phyloP scores from a whole-genome alignment of 1,140 invertebrate species.

The Euwallacea fornicatus region DNA sequence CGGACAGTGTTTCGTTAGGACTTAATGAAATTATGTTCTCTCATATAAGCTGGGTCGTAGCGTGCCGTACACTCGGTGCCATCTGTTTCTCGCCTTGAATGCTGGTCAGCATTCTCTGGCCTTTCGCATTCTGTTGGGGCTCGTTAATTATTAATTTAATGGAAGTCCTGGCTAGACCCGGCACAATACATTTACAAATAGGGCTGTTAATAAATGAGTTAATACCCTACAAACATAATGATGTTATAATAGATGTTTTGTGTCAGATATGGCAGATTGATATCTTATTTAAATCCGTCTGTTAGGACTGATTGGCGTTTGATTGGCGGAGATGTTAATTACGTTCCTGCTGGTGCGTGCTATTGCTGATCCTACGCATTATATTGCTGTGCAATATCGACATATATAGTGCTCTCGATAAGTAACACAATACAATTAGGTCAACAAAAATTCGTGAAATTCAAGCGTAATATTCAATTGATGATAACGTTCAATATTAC shows the following conservation, averaged over 20 bases:
- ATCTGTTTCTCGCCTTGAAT: constrained; percentile 35
- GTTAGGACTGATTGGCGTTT: no score
- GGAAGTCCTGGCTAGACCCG: constrained; percentile 26
- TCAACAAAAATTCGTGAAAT: no score
- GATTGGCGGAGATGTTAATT: no score
- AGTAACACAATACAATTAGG: no score
- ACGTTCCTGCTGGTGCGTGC: no score
- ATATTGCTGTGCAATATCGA: no score
- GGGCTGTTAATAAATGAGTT: constrained; percentile 23
- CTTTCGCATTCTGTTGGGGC: constrained; percentile 29
- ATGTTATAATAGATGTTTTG: constrained; percentile 15
- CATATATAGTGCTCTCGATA: no score
- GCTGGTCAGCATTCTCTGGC: constrained; percentile 36
- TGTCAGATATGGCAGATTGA: constrained; percentile 2
- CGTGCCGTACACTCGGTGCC: constrained; percentile 29
- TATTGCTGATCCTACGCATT: no score
- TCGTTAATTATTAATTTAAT: constrained; percentile 39
- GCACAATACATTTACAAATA: constrained; percentile 30
- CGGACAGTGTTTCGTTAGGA: constrained; percentile 31
- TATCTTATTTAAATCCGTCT: no score
- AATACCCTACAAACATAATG: constrained; percentile 20
- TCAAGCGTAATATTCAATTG: no score
- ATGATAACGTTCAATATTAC: no score
- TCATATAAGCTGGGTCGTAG: constrained; percentile 32
- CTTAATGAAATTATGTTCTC: constrained; percentile 35